These are phyloP conservation scores for Halocynthia aurantium DNA, from an alignment of 23 tunicate genomes.

Conservation along the genomic window DNA sequence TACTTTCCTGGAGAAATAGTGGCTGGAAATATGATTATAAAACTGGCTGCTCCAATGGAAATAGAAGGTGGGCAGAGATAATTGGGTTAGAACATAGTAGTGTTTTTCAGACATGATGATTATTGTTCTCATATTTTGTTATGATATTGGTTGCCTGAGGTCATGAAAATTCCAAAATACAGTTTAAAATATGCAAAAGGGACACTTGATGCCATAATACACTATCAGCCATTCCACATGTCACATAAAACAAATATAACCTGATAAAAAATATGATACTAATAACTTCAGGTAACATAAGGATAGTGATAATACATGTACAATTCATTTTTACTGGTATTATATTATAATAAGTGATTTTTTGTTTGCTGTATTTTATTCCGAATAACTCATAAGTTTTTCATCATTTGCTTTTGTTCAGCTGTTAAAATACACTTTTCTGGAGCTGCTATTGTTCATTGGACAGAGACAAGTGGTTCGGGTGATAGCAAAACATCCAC, in stretches of 20 bases:
- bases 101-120: too few species aligned
- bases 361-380: neutral
- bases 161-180: neutral
- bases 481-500: constrained; percentile 22
- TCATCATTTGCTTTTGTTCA: neutral
- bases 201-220: neutral
- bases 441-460: constrained; percentile 48
- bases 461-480: constrained; percentile 28
- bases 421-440: constrained; percentile 32
- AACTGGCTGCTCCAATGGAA: constrained; percentile 32
- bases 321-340: neutral
- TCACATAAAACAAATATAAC: neutral
- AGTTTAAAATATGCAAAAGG: neutral
- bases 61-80: constrained; percentile 23
- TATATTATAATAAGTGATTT: too few species aligned
- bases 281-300: neutral
- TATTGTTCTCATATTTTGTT: too few species aligned
- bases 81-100: too few species aligned
- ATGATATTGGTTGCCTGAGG: neutral
- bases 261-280: neutral
- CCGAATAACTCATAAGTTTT: neutral
- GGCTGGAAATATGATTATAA: constrained; percentile 25
- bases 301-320: neutral
- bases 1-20: constrained; percentile 39
- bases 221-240: neutral